These are phyloP conservation scores for Meandrina meandrites DNA, from an alignment of 92 coral and sea anemone species.

Conservation along the genomic window DNA sequence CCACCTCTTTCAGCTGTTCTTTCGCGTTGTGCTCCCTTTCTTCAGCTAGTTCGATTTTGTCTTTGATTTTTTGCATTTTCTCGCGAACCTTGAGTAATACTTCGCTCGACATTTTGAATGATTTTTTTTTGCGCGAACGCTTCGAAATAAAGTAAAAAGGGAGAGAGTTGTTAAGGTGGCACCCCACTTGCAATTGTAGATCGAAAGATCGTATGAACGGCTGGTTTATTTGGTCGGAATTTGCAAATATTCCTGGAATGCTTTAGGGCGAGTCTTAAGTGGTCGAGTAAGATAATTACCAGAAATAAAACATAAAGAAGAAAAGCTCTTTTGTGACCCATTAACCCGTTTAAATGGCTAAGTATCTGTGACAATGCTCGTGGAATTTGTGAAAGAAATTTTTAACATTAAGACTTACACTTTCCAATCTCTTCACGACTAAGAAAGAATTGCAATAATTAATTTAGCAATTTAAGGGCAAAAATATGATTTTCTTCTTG, in stretches of 20 bases:
- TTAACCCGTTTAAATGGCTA: background rate
- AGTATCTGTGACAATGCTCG: background rate
- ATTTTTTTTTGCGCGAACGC: background rate
- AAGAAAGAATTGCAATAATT: background rate
- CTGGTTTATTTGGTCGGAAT: conserved; percentile 18
- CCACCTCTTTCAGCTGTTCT: conserved; percentile 59
- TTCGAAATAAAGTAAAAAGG: background rate
- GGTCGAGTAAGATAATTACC: conserved; percentile 9
- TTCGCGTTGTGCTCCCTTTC: conserved; percentile 77
- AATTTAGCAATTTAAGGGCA: too few relatives aligned
- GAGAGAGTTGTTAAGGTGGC: background rate
- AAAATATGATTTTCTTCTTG: background rate
- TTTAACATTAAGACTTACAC: background rate
- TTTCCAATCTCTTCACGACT: background rate
- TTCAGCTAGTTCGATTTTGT: conserved; percentile 80
- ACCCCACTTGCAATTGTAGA: background rate
- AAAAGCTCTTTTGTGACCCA: conserved; percentile 13
- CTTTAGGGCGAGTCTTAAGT: conserved; percentile 31
- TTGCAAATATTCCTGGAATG: conserved; percentile 31
- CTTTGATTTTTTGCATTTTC: conserved; percentile 81
- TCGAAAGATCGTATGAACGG: background rate
- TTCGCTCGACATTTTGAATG: conserved; percentile 40
- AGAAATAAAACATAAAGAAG: conserved; percentile 13
- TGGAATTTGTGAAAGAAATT: background rate
- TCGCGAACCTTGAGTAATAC: conserved; percentile 79